Conservation (phyloP, 1,140 invertebrate species). For the Ganaspis sp. region DNA sequence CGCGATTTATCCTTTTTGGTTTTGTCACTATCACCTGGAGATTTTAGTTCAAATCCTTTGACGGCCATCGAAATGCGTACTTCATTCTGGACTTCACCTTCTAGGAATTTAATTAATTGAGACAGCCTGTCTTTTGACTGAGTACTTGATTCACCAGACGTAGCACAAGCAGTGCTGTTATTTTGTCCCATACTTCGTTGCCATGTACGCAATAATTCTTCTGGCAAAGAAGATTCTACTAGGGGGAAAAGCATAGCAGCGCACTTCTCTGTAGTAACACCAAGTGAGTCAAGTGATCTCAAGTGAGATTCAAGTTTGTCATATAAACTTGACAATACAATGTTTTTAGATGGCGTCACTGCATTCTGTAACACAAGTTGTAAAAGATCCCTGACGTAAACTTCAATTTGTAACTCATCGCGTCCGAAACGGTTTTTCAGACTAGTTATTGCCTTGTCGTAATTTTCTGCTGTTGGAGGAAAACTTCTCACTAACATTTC, state of each 20-base stretch:
- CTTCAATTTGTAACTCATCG: conserved; percentile 36
- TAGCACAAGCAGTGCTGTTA: background rate
- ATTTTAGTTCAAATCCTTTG: conserved; percentile 16
- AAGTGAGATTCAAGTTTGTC: conserved; percentile 50
- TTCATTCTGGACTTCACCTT: background rate
- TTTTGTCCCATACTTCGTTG: background rate
- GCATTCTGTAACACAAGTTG: conserved; percentile 38
- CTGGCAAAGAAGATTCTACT: background rate
- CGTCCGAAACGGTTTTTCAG: conserved; percentile 54
- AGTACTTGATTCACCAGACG: background rate
- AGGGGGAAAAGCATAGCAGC: conserved; percentile 42
- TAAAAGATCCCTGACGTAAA: conserved; percentile 33
- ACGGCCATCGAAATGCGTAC: conserved; percentile 10
- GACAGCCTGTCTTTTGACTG: background rate
- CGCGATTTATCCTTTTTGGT: background rate
- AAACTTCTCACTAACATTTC: conserved; percentile 31
- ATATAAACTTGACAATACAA: conserved; percentile 38
- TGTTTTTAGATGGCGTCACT: conserved; percentile 34
- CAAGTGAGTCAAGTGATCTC: conserved; percentile 41
- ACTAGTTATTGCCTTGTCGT: conserved; percentile 50
- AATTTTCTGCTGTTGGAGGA: conserved; percentile 40
- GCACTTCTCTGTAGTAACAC: conserved; percentile 42
- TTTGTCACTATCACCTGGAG: too few relatives aligned
- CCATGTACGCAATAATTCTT: background rate
- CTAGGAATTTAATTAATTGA: background rate